Conservation (phyloP, 2,888 invertebrate species). For the Acleris cristana region DNA sequence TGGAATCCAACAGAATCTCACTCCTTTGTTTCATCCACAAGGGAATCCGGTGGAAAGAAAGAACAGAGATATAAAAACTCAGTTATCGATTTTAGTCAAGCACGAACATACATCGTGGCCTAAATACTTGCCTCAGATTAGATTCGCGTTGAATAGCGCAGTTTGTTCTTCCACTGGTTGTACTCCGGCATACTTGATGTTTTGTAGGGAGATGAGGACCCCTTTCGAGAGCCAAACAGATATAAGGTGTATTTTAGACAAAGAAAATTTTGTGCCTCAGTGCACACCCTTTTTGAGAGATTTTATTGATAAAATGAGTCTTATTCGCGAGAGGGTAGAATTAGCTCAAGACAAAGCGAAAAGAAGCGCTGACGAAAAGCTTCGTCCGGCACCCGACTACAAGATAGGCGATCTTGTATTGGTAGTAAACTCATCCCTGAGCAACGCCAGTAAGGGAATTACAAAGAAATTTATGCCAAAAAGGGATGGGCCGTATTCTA, state of each 20-base stretch:
- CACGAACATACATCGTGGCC: slow-evolving; percentile 19
- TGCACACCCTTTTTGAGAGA: slow-evolving; percentile 38
- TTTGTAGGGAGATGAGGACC: slow-evolving; percentile 15
- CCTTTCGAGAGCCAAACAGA: slow-evolving; percentile 37
- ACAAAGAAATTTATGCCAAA: slow-evolving; percentile 15
- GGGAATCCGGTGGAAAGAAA: slow-evolving; percentile 27
- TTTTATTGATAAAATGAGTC: neutral
- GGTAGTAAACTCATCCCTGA: slow-evolving; percentile 14
- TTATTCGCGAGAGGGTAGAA: slow-evolving; percentile 4
- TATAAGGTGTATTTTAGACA: slow-evolving; percentile 25
- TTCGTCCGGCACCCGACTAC: slow-evolving; percentile 3
- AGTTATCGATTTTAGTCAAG: slow-evolving; percentile 12
- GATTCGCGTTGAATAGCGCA: slow-evolving; percentile 26
- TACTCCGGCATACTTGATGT: slow-evolving; percentile 19
- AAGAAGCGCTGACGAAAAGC: neutral
- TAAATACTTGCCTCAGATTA: slow-evolving; percentile 2
- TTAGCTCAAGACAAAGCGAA: slow-evolving; percentile 15
- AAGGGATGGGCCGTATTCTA: too few relatives aligned
- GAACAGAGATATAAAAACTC: slow-evolving; percentile 22
- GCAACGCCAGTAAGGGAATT: slow-evolving; percentile 27
- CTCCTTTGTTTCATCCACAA: slow-evolving; percentile 29
- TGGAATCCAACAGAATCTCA: slow-evolving; percentile 20
- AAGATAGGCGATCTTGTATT: slow-evolving; percentile 27
- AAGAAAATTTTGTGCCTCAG: slow-evolving; percentile 42
- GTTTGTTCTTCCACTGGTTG: slow-evolving; percentile 10